phyloP scores from a whole-genome alignment of 2,797 vertebrate genomes.

The Calcarius lapponicus region DNA sequence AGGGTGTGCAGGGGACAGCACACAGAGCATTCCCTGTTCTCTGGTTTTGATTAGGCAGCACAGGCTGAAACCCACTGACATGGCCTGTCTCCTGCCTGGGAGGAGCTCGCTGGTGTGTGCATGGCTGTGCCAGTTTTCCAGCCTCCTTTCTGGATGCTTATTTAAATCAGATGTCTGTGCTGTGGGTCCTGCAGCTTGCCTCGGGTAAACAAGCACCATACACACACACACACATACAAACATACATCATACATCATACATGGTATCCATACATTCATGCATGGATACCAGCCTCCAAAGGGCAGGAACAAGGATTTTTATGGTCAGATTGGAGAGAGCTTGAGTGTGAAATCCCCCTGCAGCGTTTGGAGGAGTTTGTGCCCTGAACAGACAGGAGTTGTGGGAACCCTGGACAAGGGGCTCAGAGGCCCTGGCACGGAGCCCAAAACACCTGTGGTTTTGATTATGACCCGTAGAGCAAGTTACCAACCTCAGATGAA shows the following conservation, averaged over 20 bases:
- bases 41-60: neutral
- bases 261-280: fast-evolving
- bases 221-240: too few relatives aligned
- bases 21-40: neutral
- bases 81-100: neutral
- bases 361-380: neutral
- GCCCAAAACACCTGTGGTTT: too few relatives aligned
- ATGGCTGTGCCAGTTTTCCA: neutral
- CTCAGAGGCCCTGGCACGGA: too few relatives aligned
- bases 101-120: neutral
- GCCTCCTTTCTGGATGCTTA: neutral
- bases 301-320: neutral
- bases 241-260: too few relatives aligned
- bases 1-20: neutral
- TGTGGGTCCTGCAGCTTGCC: neutral
- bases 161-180: neutral
- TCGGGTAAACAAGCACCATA: neutral
- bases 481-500: too few relatives aligned
- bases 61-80: neutral
- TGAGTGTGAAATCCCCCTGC: fast-evolving
- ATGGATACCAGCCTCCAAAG: fast-evolving
- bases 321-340: neutral
- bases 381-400: fast-evolving
- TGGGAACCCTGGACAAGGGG: too few relatives aligned
- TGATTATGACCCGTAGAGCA: too few relatives aligned